Evolutionary conservation across 2,797 vertebrate genomes (phyloP), one percentile per base, ranked within the genome.

Genomic region (Zonotrichia albicollis): DNA sequence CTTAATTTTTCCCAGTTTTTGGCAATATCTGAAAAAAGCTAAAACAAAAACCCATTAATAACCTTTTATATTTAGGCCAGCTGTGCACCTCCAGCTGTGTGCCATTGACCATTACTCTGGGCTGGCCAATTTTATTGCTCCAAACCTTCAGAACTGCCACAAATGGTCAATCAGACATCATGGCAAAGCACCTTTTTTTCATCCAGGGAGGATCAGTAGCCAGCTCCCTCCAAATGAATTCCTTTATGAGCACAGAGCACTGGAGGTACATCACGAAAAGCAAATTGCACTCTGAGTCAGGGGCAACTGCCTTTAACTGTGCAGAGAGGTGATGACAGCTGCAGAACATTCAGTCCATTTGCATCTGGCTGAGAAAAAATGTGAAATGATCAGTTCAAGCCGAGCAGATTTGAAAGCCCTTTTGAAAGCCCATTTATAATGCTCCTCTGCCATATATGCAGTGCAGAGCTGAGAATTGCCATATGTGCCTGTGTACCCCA

Each of bases 271-370:
- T 81, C 91, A 75, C 40, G 62, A 84, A 91, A 95, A 95, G 60
- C 67, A 89, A 95, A 93, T 90, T 91, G 81, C 62, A 25, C 83
- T 81, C 94, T 50, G 73, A 91, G 89, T 93, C 6, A 6, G 94
- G 94, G 90, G 95, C 96, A 94, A 87, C 82, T 94, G 77, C 62
- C 58, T 85, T 87, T 57, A 62, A 38, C 89, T 51, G 5, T 58
- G 64, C 93, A 76, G 84, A 70, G 92, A 94, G 93, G 91, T 85
- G 95, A 85, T 94, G 93, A 95, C 84, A 96, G 94, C 77, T 87
- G 90, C 62, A 90, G 82, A 95, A 74, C 73, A 88, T 67, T 90
- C 57, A 91, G 87, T 95, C 82, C 77, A 45, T 92, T 91, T 84
- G 72, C 85, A 73, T 81, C 68, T 85, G 75, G 78, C 90, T 87